Evolutionary conservation across 2,113 vertebrate genomes (phyloP), one percentile per base, ranked within the genome.

Genomic region (Athene noctua): DNA sequence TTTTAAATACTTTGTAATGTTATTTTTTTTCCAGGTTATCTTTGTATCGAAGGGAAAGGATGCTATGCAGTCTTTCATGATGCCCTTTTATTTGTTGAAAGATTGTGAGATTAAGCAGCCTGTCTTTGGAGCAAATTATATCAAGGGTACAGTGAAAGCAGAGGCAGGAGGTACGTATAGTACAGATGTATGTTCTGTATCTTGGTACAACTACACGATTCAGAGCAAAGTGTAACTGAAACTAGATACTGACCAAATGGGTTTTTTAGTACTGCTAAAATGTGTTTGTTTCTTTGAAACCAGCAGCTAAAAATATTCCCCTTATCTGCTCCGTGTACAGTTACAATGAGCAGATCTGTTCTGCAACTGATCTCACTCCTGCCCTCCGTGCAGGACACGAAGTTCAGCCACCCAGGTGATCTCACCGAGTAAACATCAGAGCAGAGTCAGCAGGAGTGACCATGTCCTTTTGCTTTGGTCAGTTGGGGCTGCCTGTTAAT

Each of bases 51-150:
- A 99, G 98, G 99, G 98, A 15, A 99, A 97, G 67, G 99, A 99
- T 58, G 94, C 98, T 11, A 98, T 99, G 98, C 98, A 98, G 97
- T 99, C 99, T 15, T 99, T 99, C 46, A 98, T 99, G 99, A 99
- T 99, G 99, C 99, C 99, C 5, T 99, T 99, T 92, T 99, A 99
- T 92, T 98, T 99, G 92, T 98, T 99, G 98, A 99, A 99, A 97
- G 98, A 99, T 86, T 99, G 99, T 88, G 99, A 99, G 97, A 98
- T 99, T 94, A 99, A 99, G 91, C 99, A 99, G 85, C 99, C 99
- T 5, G 99, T 99, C 44, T 98, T 99, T 36, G 99, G 99, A 52
- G 99, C 99, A 55, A 99, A 99, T 97, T 99, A 99, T 82, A 98
- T 99, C 96, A 99, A 99, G 94, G 99, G 99, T 5, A 98, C 94